Base-by-base conservation (phyloP, 2,113 vertebrate species). In the Chrysemys picta region DNA sequence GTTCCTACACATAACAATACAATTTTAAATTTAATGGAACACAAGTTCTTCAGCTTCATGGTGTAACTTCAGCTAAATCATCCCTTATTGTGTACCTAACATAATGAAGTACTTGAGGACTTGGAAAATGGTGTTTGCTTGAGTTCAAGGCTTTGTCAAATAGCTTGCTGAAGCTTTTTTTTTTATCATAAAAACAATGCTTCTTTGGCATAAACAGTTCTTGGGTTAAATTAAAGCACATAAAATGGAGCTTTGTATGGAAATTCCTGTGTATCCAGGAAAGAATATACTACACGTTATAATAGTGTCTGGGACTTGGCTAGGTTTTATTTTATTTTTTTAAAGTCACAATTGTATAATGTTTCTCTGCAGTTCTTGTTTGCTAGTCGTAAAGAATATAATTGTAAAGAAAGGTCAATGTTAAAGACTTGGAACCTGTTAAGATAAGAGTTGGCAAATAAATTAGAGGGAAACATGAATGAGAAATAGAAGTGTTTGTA, bases 101-200 rank as follows among this genome's bases (percentile, higher is more conserved):
- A 92, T 84, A 94, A 91, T n/a, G 94, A 91, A 72, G 42, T 62
- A 89, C 87, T 95, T 95, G 85, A 89, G 95, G 86, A 95, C 19
- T 80, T 35, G 35, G 90, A 85, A 85, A 92, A 90, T 78, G 78
- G 88, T 52, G 49, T 62, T 80, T 88, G 85, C 94, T 93, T 96
- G 79, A 57, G 47, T 87, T 56, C 12, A 89, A 93, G 91, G 79
- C 69, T 86, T 94, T 94, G 81, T 78, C 84, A 24, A 75, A 52
- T 88, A 75, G 16, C 91, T 94, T 90, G 69, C 72, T 94, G 92
- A 96, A 97, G 95, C 54, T 9, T 82, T 54, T 9, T 82, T 82
- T 91, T 80, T 49, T 84, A 95, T 89, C 86, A 94, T 90, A 96
- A 97, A 94, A 87, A 96, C 95, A 96, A 85, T 80, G 91, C 13